phyloP scores from a whole-genome alignment of 2,113 vertebrate species.

The Xiphias gladius region DNA sequence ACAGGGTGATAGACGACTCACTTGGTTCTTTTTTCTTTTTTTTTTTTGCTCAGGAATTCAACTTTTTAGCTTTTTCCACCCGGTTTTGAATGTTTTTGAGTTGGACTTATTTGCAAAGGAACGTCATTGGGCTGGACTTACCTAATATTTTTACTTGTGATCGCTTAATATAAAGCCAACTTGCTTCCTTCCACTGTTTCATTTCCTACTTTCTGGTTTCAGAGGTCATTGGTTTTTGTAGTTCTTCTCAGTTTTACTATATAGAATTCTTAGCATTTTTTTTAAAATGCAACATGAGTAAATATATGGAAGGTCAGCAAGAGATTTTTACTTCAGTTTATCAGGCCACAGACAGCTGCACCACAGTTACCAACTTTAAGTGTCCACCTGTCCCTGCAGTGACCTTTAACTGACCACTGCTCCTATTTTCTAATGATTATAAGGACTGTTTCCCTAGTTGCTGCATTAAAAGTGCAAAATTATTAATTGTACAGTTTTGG shows the following conservation, averaged over 20 bases:
- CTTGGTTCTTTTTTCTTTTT: background rate
- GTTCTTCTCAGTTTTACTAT: background rate
- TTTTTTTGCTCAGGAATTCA: background rate
- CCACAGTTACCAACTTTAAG: background rate
- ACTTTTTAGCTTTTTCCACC: background rate
- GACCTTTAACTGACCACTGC: constrained; percentile 22
- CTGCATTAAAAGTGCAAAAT: background rate
- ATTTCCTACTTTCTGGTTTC: background rate
- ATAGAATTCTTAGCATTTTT: background rate
- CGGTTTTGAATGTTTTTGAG: background rate
- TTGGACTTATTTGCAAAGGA: background rate
- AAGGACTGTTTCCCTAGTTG: background rate
- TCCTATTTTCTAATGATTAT: constrained; percentile 5
- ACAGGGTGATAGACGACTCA: background rate
- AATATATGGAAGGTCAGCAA: background rate
- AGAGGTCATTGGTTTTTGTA: background rate
- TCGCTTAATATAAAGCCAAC: too few species aligned
- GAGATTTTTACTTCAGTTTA: background rate
- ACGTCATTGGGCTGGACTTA: background rate
- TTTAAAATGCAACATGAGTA: background rate
- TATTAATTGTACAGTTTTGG: background rate
- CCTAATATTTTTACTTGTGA: too few species aligned
- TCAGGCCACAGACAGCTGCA: background rate
- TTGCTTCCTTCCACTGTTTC: background rate
- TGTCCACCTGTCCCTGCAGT: constrained; percentile 11